Conservation (phyloP, 2,888 invertebrate genomes). For the Oligia latruncula region DNA sequence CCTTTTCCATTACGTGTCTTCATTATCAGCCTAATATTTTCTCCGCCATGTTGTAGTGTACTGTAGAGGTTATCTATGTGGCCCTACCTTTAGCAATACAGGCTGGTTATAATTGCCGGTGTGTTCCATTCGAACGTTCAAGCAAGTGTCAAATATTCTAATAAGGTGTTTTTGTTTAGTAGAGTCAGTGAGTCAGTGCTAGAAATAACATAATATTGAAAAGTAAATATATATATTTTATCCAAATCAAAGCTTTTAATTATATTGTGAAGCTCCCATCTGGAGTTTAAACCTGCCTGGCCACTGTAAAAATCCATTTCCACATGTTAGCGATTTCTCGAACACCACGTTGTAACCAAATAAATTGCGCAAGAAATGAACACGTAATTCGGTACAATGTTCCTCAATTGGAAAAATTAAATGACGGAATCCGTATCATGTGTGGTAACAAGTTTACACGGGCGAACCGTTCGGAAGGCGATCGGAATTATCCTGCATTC, state of each 20-base stretch:
- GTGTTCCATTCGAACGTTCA: too few species aligned
- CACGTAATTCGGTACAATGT: constrained; percentile 53
- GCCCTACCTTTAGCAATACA: too few species aligned
- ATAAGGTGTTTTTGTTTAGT: too few species aligned
- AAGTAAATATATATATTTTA: too few species aligned
- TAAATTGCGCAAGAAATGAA: constrained; percentile 48
- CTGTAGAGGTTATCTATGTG: too few species aligned
- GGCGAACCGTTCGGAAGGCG: constrained; percentile 75
- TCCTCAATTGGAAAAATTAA: constrained; percentile 64
- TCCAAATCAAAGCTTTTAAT: too few species aligned
- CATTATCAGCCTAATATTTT: not conserved
- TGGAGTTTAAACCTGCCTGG: not conserved
- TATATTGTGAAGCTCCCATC: too few species aligned
- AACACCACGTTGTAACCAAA: constrained; percentile 13
- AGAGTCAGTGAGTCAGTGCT: too few species aligned
- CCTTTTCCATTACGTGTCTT: constrained; percentile 11
- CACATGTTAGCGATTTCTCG: not conserved
- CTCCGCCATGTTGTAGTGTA: too few species aligned
- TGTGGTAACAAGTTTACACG: constrained; percentile 74
- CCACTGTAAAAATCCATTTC: not conserved
- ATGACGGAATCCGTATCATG: constrained; percentile 69
- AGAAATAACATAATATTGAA: too few species aligned
- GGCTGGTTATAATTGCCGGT: too few species aligned
- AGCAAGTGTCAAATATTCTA: too few species aligned
- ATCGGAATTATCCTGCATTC: constrained; percentile 85